Conservation (phyloP, 2,888 invertebrate genomes). For the Drosophila greeni region DNA sequence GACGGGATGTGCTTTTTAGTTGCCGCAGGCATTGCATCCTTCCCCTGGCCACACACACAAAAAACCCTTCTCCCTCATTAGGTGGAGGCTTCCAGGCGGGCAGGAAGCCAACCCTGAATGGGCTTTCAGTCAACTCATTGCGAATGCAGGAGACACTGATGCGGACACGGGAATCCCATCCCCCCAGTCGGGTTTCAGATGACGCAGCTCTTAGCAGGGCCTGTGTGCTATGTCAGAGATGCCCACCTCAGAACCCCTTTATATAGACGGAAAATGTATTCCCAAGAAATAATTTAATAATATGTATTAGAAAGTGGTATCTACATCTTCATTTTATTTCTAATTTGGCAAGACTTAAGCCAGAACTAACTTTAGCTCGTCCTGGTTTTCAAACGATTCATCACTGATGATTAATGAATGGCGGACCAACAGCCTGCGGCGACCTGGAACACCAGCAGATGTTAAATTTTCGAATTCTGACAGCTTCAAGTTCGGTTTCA, state of each 20-base stretch:
- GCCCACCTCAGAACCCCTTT: neutral
- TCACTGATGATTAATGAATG: slow-evolving; percentile 56
- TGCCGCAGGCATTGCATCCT: slow-evolving; percentile 35
- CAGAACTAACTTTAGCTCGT: neutral
- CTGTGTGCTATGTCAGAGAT: slow-evolving; percentile 25
- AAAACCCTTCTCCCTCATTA: slow-evolving; percentile 15
- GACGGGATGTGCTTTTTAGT: slow-evolving; percentile 57
- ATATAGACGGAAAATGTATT: neutral
- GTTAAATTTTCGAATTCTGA: slow-evolving; percentile 22
- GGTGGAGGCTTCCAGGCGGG: slow-evolving; percentile 1
- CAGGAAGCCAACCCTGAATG: slow-evolving; percentile 22
- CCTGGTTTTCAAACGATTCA: neutral
- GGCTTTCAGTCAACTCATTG: slow-evolving; percentile 38
- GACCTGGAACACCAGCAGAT: slow-evolving; percentile 27
- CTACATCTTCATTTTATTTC: neutral
- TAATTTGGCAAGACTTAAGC: neutral
- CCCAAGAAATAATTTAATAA: neutral
- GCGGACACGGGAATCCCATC: slow-evolving; percentile 26
- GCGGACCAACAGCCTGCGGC: slow-evolving; percentile 13
- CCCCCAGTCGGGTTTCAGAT: slow-evolving; percentile 39
- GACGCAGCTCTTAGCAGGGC: slow-evolving; percentile 40
- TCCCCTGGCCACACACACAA: slow-evolving; percentile 9
- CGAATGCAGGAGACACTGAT: slow-evolving; percentile 21
- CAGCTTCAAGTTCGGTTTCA: slow-evolving; percentile 21
- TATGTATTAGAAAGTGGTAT: neutral